These are phyloP conservation scores for Calameuta filiformis DNA, from an alignment of 2,888 invertebrate species.

Conservation along the genomic window DNA sequence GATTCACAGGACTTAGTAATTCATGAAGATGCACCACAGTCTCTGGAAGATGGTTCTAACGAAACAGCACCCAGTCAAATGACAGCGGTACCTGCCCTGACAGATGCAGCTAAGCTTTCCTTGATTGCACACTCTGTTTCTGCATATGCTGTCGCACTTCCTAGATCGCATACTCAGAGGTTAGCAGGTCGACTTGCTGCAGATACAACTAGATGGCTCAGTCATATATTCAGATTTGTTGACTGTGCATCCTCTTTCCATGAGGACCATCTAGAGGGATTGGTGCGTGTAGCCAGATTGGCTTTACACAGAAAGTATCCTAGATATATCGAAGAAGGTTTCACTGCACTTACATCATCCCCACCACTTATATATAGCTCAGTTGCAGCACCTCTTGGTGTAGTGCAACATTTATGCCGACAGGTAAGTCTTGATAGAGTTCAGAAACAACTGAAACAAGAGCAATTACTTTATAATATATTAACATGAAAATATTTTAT, in stretches of 20 bases:
- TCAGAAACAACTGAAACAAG: neutral
- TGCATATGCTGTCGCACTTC: slow-evolving; percentile 87
- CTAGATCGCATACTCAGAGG: slow-evolving; percentile 81
- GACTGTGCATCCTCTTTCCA: slow-evolving; percentile 89
- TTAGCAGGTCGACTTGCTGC: slow-evolving; percentile 84
- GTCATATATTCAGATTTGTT: slow-evolving; percentile 82
- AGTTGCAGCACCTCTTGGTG: slow-evolving; percentile 80
- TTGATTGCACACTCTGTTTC: slow-evolving; percentile 89
- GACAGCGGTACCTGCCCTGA: slow-evolving; percentile 60
- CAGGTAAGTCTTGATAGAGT: slow-evolving; percentile 65
- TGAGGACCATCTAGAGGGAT: slow-evolving; percentile 87
- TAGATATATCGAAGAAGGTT: slow-evolving; percentile 84
- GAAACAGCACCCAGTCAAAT: slow-evolving; percentile 58
- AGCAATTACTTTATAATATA: neutral
- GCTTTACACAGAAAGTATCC: slow-evolving; percentile 85
- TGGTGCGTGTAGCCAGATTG: slow-evolving; percentile 84
- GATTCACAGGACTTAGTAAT: slow-evolving; percentile 57
- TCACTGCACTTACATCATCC: slow-evolving; percentile 78
- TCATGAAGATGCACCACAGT: slow-evolving; percentile 58
- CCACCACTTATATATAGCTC: slow-evolving; percentile 90
- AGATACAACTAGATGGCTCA: slow-evolving; percentile 89
- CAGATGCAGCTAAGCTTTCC: slow-evolving; percentile 70
- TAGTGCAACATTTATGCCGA: slow-evolving; percentile 83
- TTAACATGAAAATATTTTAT: neutral
- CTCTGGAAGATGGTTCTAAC: slow-evolving; percentile 70